Percentiles rank a stretch among this genome's conserved stretches.
phyloP scores from a whole-genome alignment of 37 sponge, comb jelly and placozoan genomes.

The Axinella damicornis region DNA sequence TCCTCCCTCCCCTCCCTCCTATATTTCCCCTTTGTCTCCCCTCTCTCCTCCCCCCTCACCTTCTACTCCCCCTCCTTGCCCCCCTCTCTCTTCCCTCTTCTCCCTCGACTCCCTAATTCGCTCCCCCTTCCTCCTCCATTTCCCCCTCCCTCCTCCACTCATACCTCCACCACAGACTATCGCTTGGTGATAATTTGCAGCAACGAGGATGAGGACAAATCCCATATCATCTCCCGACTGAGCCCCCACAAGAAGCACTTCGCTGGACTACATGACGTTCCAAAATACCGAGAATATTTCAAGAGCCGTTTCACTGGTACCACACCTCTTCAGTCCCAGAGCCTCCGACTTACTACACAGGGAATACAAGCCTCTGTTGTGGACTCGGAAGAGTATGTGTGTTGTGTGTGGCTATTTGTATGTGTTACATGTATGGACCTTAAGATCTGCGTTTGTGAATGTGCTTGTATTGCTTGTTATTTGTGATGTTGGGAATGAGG shows the following conservation, averaged over 20 bases:
- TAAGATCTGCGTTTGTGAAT: neutral
- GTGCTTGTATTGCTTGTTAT: neutral
- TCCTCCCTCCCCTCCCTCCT: too few relatives aligned
- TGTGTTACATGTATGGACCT: neutral
- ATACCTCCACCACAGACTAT: constrained; percentile 34
- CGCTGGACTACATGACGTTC: neutral
- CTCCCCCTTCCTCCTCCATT: too few relatives aligned
- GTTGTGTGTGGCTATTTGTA: neutral
- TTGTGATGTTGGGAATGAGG: neutral
- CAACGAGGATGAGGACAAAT: constrained; percentile 67
- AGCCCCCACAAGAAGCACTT: constrained; percentile 20
- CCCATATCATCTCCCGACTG: constrained; percentile 62
- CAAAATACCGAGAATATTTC: constrained; percentile 20
- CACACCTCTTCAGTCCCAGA: neutral
- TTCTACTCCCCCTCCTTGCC: too few relatives aligned
- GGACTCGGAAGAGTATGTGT: constrained; percentile 42
- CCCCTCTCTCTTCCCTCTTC: too few relatives aligned
- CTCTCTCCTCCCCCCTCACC: too few relatives aligned
- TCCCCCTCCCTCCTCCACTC: too few relatives aligned
- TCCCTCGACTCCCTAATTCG: too few relatives aligned
- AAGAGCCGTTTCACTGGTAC: constrained; percentile 19
- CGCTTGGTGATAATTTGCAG: constrained; percentile 73
- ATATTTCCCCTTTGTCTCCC: too few relatives aligned
- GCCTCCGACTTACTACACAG: neutral
- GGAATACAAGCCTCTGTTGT: constrained; percentile 14